Percentiles rank a stretch among this genome's conserved stretches.
These are phyloP conservation scores for Acronicta leporina DNA, from an alignment of 2,888 invertebrate genomes.

Conservation along the genomic window DNA sequence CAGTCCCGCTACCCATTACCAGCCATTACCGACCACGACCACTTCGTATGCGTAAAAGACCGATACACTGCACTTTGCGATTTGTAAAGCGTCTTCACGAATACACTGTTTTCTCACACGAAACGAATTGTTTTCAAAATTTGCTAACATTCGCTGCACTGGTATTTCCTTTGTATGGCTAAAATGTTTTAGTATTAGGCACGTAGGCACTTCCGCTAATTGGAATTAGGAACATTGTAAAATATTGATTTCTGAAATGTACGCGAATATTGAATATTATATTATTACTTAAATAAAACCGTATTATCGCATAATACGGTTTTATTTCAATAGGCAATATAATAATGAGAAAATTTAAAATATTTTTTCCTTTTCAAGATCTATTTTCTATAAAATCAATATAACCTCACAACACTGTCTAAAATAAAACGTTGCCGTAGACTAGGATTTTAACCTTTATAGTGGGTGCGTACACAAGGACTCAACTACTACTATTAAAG, in stretches of 20 bases:
- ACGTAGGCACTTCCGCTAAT: constrained; percentile 20
- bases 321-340: no score
- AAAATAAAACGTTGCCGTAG: no score
- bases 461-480: no score
- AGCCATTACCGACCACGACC: constrained; percentile 50
- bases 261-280: no score
- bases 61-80: constrained; percentile 55
- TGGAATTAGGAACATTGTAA: neutral
- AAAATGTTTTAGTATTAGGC: constrained; percentile 20
- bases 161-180: constrained; percentile 48
- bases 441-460: neutral
- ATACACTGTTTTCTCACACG: constrained; percentile 35
- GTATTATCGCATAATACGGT: no score
- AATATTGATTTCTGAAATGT: no score
- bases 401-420: no score
- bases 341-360: no score
- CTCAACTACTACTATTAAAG: no score
- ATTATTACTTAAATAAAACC: no score
- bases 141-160: constrained; percentile 23
- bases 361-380: no score
- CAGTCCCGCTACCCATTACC: constrained; percentile 53
- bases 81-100: constrained; percentile 58
- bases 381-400: no score
- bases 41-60: constrained; percentile 54
- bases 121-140: constrained; percentile 51